A percentile compares a stretch with the other conserved stretches of the same genome.
phyloP scores from a whole-genome alignment of 2,888 invertebrate species.

The Fragum sueziense region DNA sequence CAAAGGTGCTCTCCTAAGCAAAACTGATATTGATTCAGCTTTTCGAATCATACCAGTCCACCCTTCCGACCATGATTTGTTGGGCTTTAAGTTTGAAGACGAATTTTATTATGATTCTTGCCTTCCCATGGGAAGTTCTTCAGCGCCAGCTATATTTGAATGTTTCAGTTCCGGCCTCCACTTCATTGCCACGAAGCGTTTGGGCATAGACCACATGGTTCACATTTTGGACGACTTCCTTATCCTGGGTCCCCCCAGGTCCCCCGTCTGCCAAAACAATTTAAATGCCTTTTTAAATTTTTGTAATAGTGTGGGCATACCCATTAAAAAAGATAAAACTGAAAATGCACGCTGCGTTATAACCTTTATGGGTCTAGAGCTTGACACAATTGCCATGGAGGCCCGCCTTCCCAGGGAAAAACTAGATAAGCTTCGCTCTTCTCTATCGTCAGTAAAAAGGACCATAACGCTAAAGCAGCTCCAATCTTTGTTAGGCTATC shows the following conservation, averaged over 20 bases:
- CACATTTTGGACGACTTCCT: too few species aligned
- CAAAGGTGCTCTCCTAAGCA: too few species aligned
- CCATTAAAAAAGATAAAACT: neutral
- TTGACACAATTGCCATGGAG: neutral
- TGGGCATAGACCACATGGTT: too few species aligned
- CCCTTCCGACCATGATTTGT: too few species aligned
- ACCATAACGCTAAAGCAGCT: constrained; percentile 17
- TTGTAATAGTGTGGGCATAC: neutral
- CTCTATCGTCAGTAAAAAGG: neutral
- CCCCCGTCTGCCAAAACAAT: neutral
- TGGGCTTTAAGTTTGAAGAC: too few species aligned
- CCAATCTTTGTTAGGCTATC: constrained; percentile 27
- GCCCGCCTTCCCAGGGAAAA: neutral
- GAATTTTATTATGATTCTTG: too few species aligned
- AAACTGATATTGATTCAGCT: too few species aligned
- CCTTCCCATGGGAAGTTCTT: too few species aligned
- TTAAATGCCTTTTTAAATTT: neutral
- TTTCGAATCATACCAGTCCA: too few species aligned
- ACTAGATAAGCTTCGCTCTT: neutral
- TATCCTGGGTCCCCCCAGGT: neutral
- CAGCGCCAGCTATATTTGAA: too few species aligned
- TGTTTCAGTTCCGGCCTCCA: too few species aligned
- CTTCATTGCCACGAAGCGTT: too few species aligned
- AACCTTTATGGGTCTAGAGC: constrained; percentile 12
- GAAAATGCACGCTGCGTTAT: neutral